Conservation (phyloP, 2,113 vertebrate genomes). For the Corvus cornix region DNA sequence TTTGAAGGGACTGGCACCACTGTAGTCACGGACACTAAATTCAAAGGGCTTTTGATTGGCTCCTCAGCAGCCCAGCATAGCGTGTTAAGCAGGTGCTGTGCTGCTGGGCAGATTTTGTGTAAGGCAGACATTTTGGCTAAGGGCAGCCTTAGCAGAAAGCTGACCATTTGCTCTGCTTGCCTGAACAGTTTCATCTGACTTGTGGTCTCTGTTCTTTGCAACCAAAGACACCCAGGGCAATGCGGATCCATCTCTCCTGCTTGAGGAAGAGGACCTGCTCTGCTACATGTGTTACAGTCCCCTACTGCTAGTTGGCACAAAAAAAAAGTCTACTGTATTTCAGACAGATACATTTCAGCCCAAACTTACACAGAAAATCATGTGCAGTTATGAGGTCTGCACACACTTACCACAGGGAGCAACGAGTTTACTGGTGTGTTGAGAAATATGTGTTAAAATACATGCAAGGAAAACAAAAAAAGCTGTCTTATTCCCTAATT, state of each 20-base stretch:
- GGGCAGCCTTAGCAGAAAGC: neutral
- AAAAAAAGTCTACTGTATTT: neutral
- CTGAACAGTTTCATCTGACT: neutral
- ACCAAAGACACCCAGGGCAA: neutral
- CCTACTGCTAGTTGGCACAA: neutral
- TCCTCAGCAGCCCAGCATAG: neutral
- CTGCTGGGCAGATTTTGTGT: neutral
- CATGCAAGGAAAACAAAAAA: neutral
- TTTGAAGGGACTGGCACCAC: neutral
- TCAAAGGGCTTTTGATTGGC: accelerated
- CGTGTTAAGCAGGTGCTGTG: accelerated
- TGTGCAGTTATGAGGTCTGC: neutral
- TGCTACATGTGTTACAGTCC: accelerated
- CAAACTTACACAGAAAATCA: neutral
- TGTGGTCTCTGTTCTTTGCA: neutral
- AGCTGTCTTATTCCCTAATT: neutral
- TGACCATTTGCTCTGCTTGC: neutral
- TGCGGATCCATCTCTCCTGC: accelerated
- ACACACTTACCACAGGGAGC: neutral
- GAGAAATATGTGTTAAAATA: neutral
- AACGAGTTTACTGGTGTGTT: neutral
- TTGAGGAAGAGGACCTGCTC: neutral
- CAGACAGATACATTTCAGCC: neutral
- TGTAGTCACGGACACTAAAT: accelerated
- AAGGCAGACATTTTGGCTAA: neutral